phyloP scores from a whole-genome alignment of 2,888 invertebrate species.

The Agriotes lineatus region DNA sequence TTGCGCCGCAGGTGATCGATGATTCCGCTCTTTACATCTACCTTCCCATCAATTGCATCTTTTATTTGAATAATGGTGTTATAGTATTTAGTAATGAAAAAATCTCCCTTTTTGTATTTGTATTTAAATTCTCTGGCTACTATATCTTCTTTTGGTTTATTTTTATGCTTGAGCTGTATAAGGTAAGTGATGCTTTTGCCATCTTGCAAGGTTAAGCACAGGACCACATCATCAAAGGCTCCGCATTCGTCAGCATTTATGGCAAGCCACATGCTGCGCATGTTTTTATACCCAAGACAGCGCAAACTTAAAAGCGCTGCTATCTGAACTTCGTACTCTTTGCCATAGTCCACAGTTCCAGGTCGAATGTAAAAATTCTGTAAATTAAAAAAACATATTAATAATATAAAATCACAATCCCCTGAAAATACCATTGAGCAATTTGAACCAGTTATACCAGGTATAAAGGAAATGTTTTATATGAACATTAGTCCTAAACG shows the following conservation, averaged over 20 bases:
- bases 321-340: slow-evolving; percentile 13
- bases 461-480: no score
- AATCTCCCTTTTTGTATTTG: background rate
- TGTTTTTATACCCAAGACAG: background rate
- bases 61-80: background rate
- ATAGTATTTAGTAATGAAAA: slow-evolving; percentile 2
- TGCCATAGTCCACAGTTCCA: slow-evolving; percentile 5
- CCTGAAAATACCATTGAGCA: no score
- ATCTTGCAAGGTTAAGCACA: background rate
- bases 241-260: slow-evolving; percentile 20
- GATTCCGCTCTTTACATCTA: background rate
- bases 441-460: no score
- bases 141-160: background rate
- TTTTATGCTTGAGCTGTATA: slow-evolving; percentile 11
- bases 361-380: background rate
- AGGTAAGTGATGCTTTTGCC: background rate
- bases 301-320: slow-evolving; percentile 3
- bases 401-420: no score
- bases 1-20: background rate
- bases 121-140: slow-evolving; percentile 8
- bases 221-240: slow-evolving; percentile 23
- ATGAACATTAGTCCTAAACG: no score
- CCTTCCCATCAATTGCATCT: background rate
- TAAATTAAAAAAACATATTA: no score
- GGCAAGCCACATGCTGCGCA: background rate